Base-by-base conservation (phyloP, 2,113 vertebrate genomes). In the Sterna hirundo region DNA sequence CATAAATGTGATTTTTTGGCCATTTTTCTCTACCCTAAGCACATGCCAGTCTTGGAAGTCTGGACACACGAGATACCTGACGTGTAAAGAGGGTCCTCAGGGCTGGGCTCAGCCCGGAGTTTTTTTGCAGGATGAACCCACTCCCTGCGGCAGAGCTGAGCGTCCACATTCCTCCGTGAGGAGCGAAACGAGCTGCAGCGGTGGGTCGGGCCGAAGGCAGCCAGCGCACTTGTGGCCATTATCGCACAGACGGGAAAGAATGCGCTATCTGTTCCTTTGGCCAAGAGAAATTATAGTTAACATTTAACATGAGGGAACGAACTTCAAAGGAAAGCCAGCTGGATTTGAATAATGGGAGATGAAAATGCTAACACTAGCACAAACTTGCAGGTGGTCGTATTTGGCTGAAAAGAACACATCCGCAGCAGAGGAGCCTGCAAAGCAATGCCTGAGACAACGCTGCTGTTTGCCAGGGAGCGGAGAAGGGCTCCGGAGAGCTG, bases 281-380 rank as follows among this genome's bases (percentile, higher is more conserved):
- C 98, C 97, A 97, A 96, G 96, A 97, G 96, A 97, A 98, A 98
- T 96, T 19, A 96, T 6, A 95, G 97, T 92, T 97, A 97, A 98
- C 97, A 75, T 98, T 98, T 96, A 97, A 97, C 97, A 96, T 30
- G 69, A 95, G 76, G 86, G 95, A 96, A 91, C 6, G 2, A 13
- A 98, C 98, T 98, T 98, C 98, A 98, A 98, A 98, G 97, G 88
- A 69, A 52, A 95, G 86, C 66, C 98, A 98, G 97, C 97, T 98
- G 98, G 96, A 95, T 76, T 55, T 64, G 94, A 96, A 96, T 70
- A 75, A 92, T 15, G 97, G 96, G 76, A 88, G 97, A 94, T 15
- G 96, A 96, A 98, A 98, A 96, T 69, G 98, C 97, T 96, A 91
- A 97, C 96, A 93, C 17, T 47, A 96, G 98, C 98, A 98, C 85